Evolutionary conservation across 2,113 vertebrate genomes (phyloP).

Genomic region (Hystrix cristata): DNA sequence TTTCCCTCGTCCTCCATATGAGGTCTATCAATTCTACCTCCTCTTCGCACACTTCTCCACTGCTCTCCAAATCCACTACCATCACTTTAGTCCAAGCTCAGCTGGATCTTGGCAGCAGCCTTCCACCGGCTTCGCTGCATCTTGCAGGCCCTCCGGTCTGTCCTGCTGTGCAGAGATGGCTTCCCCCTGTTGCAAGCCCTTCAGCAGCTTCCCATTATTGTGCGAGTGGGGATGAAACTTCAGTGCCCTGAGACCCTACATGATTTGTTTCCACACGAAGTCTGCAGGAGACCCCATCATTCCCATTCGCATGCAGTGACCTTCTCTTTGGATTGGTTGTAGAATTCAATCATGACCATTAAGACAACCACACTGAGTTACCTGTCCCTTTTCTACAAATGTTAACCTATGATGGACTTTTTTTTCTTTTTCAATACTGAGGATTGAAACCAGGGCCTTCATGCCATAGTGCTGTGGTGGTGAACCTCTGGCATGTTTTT

Average conservation of each 20-base stretch:
- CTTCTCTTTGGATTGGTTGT: background rate
- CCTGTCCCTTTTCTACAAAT: background rate
- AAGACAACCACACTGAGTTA: background rate
- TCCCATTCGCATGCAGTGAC: background rate
- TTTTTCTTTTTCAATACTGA: background rate
- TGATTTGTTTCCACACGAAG: background rate
- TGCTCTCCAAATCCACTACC: background rate
- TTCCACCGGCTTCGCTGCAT: background rate
- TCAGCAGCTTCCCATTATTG: background rate
- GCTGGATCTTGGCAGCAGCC: background rate
- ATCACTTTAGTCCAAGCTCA: background rate
- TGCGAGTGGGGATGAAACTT: background rate
- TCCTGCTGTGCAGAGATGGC: too few species aligned
- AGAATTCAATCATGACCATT: background rate
- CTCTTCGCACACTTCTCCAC: background rate
- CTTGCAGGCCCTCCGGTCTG: background rate
- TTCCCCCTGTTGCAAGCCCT: background rate
- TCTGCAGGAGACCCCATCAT: background rate
- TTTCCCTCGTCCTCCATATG: background rate
- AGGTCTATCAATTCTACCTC: background rate
- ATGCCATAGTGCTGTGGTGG: background rate
- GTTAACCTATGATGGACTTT: background rate
- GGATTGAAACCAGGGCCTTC: background rate
- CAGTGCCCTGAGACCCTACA: background rate
- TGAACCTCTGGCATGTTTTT: background rate